Conservation (phyloP, 2,797 vertebrate genomes). For the Craterocephalus amniculus region DNA sequence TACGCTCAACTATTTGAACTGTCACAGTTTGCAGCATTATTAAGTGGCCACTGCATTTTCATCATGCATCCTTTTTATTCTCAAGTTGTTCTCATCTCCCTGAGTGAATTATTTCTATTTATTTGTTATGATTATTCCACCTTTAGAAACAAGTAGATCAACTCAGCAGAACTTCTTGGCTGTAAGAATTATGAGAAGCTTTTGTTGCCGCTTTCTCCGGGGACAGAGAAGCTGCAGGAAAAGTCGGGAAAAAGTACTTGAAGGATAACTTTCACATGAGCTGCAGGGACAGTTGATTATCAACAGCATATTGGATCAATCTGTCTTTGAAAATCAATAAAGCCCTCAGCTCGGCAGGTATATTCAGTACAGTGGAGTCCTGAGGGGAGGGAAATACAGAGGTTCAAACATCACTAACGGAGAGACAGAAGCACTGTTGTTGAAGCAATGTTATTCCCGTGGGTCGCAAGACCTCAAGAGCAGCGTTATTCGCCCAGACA, state of each 20-base stretch:
- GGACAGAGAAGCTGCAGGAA: background rate
- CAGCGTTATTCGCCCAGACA: slow-evolving; percentile 43
- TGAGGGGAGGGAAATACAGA: slow-evolving; percentile 31
- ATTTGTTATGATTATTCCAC: slow-evolving; percentile 1
- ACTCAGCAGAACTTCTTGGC: background rate
- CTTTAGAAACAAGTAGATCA: slow-evolving; percentile 21
- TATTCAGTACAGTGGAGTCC: slow-evolving; percentile 18
- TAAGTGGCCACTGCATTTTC: no score
- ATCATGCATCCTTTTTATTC: no score
- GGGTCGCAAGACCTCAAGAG: slow-evolving; percentile 36
- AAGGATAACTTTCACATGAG: slow-evolving; percentile 32
- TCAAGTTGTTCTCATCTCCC: no score
- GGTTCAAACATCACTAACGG: slow-evolving; percentile 33
- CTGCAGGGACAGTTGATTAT: slow-evolving; percentile 46
- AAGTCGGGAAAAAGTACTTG: slow-evolving; percentile 25
- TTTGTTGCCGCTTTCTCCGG: slow-evolving; percentile 17
- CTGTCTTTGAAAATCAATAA: slow-evolving; percentile 53
- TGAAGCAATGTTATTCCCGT: slow-evolving; percentile 28
- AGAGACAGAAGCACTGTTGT: slow-evolving; percentile 22
- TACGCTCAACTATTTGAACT: no score
- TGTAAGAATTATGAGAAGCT: slow-evolving; percentile 13
- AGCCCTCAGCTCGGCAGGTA: slow-evolving; percentile 19
- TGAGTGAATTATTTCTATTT: background rate
- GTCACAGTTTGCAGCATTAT: no score
- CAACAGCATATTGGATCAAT: slow-evolving; percentile 38